These are phyloP conservation scores for Stenichneumon culpator DNA, from an alignment of 2,888 invertebrate species.

Conservation along the genomic window DNA sequence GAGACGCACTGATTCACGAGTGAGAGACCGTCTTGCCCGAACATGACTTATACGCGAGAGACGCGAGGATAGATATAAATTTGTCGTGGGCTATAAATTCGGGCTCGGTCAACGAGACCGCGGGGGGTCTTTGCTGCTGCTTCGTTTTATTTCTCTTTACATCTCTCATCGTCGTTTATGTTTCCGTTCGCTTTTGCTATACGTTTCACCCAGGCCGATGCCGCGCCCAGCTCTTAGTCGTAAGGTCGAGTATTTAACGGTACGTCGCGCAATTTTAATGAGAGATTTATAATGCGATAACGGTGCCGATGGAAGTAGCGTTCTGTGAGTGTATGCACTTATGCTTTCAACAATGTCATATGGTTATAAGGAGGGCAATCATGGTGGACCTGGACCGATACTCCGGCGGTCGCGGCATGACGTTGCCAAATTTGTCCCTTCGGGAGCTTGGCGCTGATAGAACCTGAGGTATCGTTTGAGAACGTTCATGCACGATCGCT, in stretches of 20 bases:
- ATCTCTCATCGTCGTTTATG: conserved; percentile 60
- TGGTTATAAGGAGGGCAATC: neutral
- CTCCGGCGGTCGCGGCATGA: conserved; percentile 12
- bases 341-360: conserved; percentile 23
- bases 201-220: conserved; percentile 49
- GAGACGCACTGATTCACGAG: conserved; percentile 52
- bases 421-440: conserved; percentile 29
- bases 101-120: conserved; percentile 68
- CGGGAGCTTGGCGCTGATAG: conserved; percentile 17
- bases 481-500: conserved; percentile 3
- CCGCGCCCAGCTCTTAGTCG: conserved; percentile 67
- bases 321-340: conserved; percentile 27
- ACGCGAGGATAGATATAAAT: conserved; percentile 68
- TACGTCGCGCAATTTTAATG: conserved; percentile 67
- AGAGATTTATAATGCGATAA: conserved; percentile 65
- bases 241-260: conserved; percentile 66
- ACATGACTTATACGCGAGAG: conserved; percentile 60
- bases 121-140: conserved; percentile 59
- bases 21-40: conserved; percentile 55
- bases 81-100: conserved; percentile 68
- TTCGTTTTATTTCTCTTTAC: conserved; percentile 36
- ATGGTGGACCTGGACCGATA: neutral
- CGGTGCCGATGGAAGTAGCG: conserved; percentile 34
- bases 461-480: conserved; percentile 10
- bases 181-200: conserved; percentile 58